phyloP scores from a whole-genome alignment of 1,140 invertebrate species.

The Eumeta japonica region DNA sequence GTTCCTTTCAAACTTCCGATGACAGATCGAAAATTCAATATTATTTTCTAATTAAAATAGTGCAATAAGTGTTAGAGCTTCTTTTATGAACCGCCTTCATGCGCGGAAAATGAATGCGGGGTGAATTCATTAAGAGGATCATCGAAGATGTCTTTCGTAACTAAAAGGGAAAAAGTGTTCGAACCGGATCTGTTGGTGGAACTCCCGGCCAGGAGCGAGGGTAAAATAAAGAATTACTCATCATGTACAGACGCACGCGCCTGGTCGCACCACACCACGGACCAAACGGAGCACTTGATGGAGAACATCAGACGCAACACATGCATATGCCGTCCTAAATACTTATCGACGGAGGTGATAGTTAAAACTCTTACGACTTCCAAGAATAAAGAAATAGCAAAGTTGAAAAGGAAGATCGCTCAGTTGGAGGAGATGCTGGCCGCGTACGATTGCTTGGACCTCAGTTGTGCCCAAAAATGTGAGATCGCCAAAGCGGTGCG shows the following conservation, averaged over 20 bases:
- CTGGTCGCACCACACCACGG: conserved; percentile 44
- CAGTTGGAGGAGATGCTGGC: conserved; percentile 43
- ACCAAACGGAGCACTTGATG: conserved; percentile 44
- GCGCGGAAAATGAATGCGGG: too few relatives aligned
- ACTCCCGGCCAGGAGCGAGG: conserved; percentile 42
- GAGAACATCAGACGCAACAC: conserved; percentile 49
- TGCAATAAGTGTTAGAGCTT: too few relatives aligned
- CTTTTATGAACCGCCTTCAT: too few relatives aligned
- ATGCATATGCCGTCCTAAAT: conserved; percentile 34
- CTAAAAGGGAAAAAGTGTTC: conserved; percentile 47
- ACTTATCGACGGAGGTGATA: conserved; percentile 50
- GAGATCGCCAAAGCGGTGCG: conserved; percentile 42
- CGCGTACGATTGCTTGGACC: conserved; percentile 40
- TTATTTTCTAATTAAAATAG: too few relatives aligned
- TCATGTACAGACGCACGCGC: conserved; percentile 50
- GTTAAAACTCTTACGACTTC: conserved; percentile 48
- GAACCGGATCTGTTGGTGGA: conserved; percentile 39
- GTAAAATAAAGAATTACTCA: conserved; percentile 43
- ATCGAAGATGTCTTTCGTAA: conserved; percentile 49
- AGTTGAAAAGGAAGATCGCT: conserved; percentile 44
- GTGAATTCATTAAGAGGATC: too few relatives aligned
- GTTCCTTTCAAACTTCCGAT: too few relatives aligned
- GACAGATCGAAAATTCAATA: too few relatives aligned
- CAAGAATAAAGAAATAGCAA: conserved; percentile 49
- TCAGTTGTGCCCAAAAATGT: conserved; percentile 41